A percentile compares a stretch with the other conserved stretches of the same genome.
These are phyloP conservation scores for Alectura lathami DNA, from an alignment of 2,113 vertebrate genomes.

Conservation along the genomic window DNA sequence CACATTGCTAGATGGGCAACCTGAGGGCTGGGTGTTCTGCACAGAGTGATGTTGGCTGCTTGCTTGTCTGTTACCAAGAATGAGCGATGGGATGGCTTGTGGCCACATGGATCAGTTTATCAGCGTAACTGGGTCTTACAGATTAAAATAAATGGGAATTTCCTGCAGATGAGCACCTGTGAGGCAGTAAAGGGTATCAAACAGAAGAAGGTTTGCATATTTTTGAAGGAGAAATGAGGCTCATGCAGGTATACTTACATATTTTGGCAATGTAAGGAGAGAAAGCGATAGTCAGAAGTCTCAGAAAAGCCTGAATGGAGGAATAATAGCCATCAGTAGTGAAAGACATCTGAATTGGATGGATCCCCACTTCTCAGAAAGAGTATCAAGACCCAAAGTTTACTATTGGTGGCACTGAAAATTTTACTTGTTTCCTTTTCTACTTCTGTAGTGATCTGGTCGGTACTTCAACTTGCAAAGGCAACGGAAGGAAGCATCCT, in stretches of 20 bases:
- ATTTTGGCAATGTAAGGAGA: neutral
- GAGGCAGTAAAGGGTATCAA: neutral
- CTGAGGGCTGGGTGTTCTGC: neutral
- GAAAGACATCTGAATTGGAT: neutral
- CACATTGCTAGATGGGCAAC: neutral
- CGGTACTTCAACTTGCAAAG: neutral
- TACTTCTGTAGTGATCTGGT: neutral
- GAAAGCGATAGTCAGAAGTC: neutral
- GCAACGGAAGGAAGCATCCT: neutral
- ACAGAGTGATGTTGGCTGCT: neutral
- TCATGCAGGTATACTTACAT: neutral
- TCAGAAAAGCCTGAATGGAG: neutral
- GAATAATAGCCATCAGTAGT: neutral
- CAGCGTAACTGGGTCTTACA: accelerated
- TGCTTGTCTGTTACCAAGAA: neutral
- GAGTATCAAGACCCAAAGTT: neutral
- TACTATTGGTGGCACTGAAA: neutral
- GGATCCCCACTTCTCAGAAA: neutral
- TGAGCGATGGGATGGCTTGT: neutral
- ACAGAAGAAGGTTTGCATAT: neutral
- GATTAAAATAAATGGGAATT: neutral
- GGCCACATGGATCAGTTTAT: neutral
- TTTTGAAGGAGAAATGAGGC: neutral
- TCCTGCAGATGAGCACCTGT: neutral
- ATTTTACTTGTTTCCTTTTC: neutral